Percentiles rank a stretch among this genome's conserved stretches.
These are phyloP conservation scores for Thereuonema tuberculata DNA, from an alignment of 1,140 invertebrate genomes.

Conservation along the genomic window DNA sequence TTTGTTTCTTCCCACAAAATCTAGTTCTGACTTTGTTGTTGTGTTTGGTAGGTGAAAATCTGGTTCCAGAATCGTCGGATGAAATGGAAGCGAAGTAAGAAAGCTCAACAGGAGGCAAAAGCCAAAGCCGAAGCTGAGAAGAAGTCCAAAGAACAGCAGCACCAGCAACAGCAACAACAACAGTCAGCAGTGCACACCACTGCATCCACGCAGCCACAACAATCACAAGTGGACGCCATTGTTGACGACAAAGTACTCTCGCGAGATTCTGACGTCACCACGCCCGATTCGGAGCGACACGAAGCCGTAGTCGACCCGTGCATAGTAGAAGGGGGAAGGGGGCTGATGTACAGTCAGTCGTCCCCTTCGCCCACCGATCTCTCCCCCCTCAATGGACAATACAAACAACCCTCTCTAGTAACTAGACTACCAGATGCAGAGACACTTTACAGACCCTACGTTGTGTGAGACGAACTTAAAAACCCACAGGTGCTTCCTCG, in stretches of 20 bases:
- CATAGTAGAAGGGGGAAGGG: no score
- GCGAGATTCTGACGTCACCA: not conserved
- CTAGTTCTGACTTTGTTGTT: no score
- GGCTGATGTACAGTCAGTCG: not conserved
- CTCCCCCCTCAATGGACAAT: conserved; percentile 5
- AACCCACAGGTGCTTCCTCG: no score
- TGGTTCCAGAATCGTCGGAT: conserved; percentile 92
- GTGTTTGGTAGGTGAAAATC: conserved; percentile 57
- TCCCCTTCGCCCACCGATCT: not conserved
- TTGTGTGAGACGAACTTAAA: conserved; percentile 9
- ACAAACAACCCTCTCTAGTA: not conserved
- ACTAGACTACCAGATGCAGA: conserved; percentile 2
- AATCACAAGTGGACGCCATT: no score
- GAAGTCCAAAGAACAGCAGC: conserved; percentile 4
- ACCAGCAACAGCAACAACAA: not conserved
- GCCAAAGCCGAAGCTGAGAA: conserved; percentile 4
- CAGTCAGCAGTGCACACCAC: not conserved
- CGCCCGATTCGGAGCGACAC: not conserved
- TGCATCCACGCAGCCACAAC: not conserved
- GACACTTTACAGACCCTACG: conserved; percentile 9
- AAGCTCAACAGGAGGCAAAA: conserved; percentile 60
- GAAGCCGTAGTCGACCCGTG: not conserved
- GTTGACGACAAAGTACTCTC: not conserved
- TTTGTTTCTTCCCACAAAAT: no score
- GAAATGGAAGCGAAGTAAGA: conserved; percentile 93